phyloP scores from a whole-genome alignment of 1,140 invertebrate species.

The Leptoteleia sp. region DNA sequence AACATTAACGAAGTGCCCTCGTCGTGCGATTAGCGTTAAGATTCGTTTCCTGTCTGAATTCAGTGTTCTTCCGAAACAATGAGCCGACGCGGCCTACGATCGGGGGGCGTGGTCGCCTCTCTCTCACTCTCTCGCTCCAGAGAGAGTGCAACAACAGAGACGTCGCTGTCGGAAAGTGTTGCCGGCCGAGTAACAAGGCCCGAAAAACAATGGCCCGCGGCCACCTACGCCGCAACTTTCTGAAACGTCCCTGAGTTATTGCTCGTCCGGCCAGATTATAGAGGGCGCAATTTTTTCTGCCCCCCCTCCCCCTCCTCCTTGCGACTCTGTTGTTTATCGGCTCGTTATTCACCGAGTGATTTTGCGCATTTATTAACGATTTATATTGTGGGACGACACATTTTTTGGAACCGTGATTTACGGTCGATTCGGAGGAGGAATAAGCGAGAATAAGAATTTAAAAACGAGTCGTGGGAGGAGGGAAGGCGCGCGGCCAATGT shows the following conservation, averaged over 20 bases:
- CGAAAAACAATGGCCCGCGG: conserved; percentile 50
- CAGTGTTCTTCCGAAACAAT: conserved; percentile 54
- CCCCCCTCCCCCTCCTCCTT: too few relatives aligned
- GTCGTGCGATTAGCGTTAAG: conserved; percentile 49
- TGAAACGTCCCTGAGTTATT: conserved; percentile 43
- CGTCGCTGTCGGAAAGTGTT: conserved; percentile 31
- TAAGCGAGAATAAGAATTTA: too few relatives aligned
- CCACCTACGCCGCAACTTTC: conserved; percentile 49
- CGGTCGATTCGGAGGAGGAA: neutral
- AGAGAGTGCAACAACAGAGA: conserved; percentile 1
- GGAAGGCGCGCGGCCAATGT: too few relatives aligned
- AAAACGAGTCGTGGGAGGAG: too few relatives aligned
- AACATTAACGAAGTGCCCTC: conserved; percentile 46
- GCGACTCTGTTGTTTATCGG: conserved; percentile 42
- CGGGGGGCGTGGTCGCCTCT: conserved; percentile 42
- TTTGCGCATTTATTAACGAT: conserved; percentile 28
- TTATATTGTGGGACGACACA: conserved; percentile 23
- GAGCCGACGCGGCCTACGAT: conserved; percentile 39
- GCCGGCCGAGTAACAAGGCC: conserved; percentile 45
- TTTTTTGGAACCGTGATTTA: conserved; percentile 10
- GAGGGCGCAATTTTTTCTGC: conserved; percentile 21
- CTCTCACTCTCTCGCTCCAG: too few relatives aligned
- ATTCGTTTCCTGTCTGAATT: conserved; percentile 50
- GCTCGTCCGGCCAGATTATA: conserved; percentile 42
- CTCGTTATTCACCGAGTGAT: conserved; percentile 25